A percentile compares a stretch with the other conserved stretches of the same genome.
Evolutionary conservation across 2,888 invertebrate species (phyloP).

Genomic region (Sturmia bella): DNA sequence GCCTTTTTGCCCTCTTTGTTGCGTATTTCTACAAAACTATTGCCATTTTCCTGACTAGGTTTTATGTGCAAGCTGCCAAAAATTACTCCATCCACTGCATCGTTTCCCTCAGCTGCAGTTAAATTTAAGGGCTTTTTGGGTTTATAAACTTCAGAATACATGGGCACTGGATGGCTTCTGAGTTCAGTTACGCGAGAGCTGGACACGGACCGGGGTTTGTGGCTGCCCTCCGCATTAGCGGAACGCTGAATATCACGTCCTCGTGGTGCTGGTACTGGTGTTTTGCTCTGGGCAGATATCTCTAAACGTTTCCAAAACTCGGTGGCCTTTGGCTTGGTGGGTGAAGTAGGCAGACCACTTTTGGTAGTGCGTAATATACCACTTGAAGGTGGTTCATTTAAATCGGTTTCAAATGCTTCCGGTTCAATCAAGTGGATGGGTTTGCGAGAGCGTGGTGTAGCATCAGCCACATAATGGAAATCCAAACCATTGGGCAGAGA

Average conservation of each 20-base stretch:
- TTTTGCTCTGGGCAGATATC: constrained; percentile 81
- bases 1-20: constrained; percentile 78
- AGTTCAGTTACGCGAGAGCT: constrained; percentile 77
- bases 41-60: constrained; percentile 75
- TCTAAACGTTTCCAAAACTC: constrained; percentile 87
- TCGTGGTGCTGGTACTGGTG: constrained; percentile 67
- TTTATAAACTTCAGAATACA: constrained; percentile 80
- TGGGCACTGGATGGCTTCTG: constrained; percentile 76
- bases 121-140: constrained; percentile 72
- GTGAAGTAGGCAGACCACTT: constrained; percentile 76
- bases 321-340: constrained; percentile 80
- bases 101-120: constrained; percentile 24
- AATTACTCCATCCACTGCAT: constrained; percentile 76
- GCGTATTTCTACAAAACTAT: constrained; percentile 78
- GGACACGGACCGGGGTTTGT: constrained; percentile 80
- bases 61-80: constrained; percentile 80
- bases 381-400: constrained; percentile 71
- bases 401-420: constrained; percentile 28
- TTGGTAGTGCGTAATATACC: constrained; percentile 78
- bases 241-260: constrained; percentile 71
- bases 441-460: constrained; percentile 87
- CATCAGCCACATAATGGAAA: constrained; percentile 87
- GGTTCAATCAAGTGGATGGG: constrained; percentile 86
- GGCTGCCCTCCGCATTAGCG: constrained; percentile 47
- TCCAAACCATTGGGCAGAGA: constrained; percentile 81